Percentiles rank a stretch among this genome's conserved stretches.
These are phyloP conservation scores for Pocillopora meandrina DNA, from an alignment of 92 coral and sea anemone species.

Conservation along the genomic window DNA sequence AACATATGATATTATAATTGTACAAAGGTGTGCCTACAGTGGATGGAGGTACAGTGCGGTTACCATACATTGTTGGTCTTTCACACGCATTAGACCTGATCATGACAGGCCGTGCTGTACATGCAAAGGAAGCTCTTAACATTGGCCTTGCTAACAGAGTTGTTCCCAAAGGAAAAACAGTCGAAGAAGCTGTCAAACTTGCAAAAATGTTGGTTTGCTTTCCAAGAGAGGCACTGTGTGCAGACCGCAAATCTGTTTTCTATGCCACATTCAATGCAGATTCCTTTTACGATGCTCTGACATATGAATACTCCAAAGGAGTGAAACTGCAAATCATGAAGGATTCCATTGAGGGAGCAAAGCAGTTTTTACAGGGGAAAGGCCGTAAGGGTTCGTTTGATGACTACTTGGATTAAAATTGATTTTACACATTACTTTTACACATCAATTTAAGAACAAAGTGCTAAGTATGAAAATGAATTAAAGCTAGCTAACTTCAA, in stretches of 20 bases:
- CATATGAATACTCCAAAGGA: constrained; percentile 73
- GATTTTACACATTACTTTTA: neutral
- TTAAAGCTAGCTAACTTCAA: too few relatives aligned
- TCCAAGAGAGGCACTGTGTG: constrained; percentile 73
- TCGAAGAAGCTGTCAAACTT: constrained; percentile 67
- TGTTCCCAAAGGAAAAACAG: constrained; percentile 80
- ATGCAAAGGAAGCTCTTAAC: constrained; percentile 73
- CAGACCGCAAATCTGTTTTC: constrained; percentile 82
- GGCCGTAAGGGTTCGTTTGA: constrained; percentile 93
- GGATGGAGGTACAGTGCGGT: constrained; percentile 94
- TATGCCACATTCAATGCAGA: constrained; percentile 79
- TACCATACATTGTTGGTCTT: constrained; percentile 88
- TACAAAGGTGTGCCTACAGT: constrained; percentile 75
- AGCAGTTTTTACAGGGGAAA: constrained; percentile 71
- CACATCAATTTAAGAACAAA: neutral
- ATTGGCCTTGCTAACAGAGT: constrained; percentile 86
- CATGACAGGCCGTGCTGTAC: constrained; percentile 90
- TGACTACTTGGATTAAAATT: constrained; percentile 45
- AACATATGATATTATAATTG: neutral
- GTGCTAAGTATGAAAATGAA: too few relatives aligned
- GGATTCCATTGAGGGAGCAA: constrained; percentile 78
- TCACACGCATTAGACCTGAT: constrained; percentile 87
- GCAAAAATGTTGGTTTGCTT: constrained; percentile 70
- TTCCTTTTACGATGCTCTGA: constrained; percentile 82
- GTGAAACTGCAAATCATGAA: constrained; percentile 63